Conservation (phyloP, 2,888 invertebrate species). For the Chrysomela aeneicollis region DNA sequence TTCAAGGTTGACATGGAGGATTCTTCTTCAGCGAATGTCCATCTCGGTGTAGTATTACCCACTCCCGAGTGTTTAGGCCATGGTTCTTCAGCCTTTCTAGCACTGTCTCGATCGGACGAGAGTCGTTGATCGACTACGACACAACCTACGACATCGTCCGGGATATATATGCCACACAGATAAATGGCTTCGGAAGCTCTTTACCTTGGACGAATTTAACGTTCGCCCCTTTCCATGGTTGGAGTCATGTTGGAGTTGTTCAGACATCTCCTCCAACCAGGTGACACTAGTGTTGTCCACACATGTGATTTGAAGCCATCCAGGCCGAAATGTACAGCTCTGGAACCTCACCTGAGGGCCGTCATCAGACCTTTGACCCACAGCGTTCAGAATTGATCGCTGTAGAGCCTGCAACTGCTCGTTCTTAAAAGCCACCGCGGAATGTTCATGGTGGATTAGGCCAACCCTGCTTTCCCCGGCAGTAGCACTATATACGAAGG, state of each 20-base stretch:
- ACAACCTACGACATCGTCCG: not conserved
- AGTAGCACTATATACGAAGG: not conserved
- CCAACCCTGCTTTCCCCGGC: not conserved
- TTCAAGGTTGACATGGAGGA: no score
- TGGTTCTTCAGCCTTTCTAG: no score
- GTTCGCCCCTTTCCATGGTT: not conserved
- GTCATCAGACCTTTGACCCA: slow-evolving; percentile 2
- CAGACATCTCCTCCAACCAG: slow-evolving; percentile 1
- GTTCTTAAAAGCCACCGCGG: not conserved
- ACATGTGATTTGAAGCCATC: slow-evolving; percentile 22
- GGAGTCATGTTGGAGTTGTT: no score
- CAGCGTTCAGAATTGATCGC: not conserved
- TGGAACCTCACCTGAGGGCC: slow-evolving; percentile 19
- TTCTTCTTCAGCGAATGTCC: no score
- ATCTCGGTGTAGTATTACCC: no score
- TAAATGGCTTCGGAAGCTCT: not conserved
- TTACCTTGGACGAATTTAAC: slow-evolving; percentile 2
- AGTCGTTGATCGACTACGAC: no score
- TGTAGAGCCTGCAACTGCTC: not conserved
- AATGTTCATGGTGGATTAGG: not conserved
- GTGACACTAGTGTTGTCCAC: not conserved
- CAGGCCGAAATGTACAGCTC: slow-evolving; percentile 7
- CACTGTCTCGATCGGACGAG: not conserved
- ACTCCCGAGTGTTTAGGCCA: no score
- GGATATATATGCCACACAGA: not conserved